Percentiles rank a stretch among this genome's conserved stretches.
These are phyloP conservation scores for Rhogogaster chlorosoma DNA, from an alignment of 2,888 invertebrate genomes.

Conservation along the genomic window DNA sequence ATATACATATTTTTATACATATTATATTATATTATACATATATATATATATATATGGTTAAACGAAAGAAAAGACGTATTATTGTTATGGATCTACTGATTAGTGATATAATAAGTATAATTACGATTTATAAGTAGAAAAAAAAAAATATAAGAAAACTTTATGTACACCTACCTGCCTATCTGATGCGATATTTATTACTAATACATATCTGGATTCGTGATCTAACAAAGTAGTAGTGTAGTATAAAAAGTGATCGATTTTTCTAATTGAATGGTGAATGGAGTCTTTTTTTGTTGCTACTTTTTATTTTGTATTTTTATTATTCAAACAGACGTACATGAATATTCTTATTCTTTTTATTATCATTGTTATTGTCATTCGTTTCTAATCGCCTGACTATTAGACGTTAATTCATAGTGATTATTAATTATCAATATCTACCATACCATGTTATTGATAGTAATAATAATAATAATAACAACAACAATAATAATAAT, in stretches of 20 bases:
- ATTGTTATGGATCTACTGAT: not conserved
- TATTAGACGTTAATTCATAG: not conserved
- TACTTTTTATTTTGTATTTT: not conserved
- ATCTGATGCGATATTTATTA: not conserved
- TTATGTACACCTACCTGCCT: not conserved
- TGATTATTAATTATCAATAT: not conserved
- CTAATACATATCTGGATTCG: conserved; percentile 49
- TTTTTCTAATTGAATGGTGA: conserved; percentile 62
- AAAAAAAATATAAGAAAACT: not conserved
- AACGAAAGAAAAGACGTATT: no score
- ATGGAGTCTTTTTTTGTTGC: conserved; percentile 57
- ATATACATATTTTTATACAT: no score
- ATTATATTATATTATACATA: no score
- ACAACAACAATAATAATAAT: not conserved
- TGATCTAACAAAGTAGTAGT: conserved; percentile 50
- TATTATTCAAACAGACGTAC: not conserved
- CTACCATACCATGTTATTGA: not conserved
- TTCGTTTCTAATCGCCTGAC: not conserved
- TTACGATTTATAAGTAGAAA: not conserved
- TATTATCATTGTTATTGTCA: not conserved
- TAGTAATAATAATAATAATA: not conserved
- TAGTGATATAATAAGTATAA: not conserved
- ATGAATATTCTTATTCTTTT: not conserved
- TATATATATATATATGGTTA: no score
- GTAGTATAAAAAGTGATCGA: conserved; percentile 41